Conservation (phyloP, 2,113 vertebrate genomes). For the Saccopteryx bilineata region DNA sequence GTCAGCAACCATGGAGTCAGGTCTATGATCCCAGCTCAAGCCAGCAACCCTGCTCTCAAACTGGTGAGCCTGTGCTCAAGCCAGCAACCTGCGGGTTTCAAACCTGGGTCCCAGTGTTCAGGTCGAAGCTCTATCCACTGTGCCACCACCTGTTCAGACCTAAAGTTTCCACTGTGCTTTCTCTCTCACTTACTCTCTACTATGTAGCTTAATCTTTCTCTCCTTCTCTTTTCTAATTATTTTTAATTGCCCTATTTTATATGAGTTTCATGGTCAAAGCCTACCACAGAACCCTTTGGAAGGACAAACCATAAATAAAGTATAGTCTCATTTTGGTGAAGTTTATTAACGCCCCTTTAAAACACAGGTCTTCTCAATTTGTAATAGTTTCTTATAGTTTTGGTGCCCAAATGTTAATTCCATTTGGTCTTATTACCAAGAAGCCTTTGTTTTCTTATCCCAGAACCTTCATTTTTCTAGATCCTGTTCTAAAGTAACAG, state of each 20-base stretch:
- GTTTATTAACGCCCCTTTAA: not conserved
- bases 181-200: not conserved
- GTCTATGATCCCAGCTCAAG: no score
- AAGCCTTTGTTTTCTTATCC: not conserved
- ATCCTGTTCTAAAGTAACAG: not conserved
- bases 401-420: not conserved
- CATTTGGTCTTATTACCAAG: not conserved
- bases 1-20: no score
- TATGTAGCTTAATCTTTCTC: not conserved
- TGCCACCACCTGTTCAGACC: no score
- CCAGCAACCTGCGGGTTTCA: no score
- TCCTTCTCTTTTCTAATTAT: not conserved
- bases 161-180: not conserved
- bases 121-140: no score
- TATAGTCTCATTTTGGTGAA: not conserved
- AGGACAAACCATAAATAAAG: not conserved
- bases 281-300: conserved; percentile 1
- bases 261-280: not conserved
- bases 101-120: no score
- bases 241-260: not conserved
- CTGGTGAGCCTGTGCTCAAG: no score
- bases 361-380: not conserved
- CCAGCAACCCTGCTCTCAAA: no score
- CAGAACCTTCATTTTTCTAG: not conserved
- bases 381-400: not conserved